Evolutionary conservation across 2,888 invertebrate species (phyloP), one percentile per base, ranked within the genome.

Genomic region (Mechanitis messenoides): DNA sequence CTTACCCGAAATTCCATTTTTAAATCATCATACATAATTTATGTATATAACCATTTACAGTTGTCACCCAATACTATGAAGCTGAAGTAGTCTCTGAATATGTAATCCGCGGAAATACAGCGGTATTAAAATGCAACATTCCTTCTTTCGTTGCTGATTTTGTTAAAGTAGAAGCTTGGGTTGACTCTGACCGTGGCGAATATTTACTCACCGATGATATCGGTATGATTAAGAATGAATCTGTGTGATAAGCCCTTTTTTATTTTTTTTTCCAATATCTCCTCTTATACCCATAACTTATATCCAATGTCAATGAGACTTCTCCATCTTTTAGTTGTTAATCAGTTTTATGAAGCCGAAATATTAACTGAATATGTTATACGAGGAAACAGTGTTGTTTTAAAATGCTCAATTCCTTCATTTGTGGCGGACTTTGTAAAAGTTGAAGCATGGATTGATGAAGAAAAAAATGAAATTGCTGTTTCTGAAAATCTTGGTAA

Each of bases 121-220:
- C 96, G 11, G 94, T 96, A 61, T 88, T 97, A 55, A 96, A 96
- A 84, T 97, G 96, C 88, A 96, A 95, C 76, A 96, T 97, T 75
- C 96, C 97, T 38, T 95, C 95, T 68, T 97, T 96, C 83, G 96
- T 96, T 63, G 94, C 95, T 54, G 97, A 97, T 90, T 97, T 97
- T 86, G 95, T 98, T 58, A 93, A 94, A 80, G 97, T 98, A 59
- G 94, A 95, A 80, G 94, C 95, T 68, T 97, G 96, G 96, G 86
- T 92, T 68, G 90, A 92, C 74, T 92, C 92, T 63, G 91, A 92
- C 71, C 93, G 92, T 70, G 92, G 93, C 73, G 93, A 94, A 84
- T 95, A 93, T 84, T 90, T 93, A 76, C 93, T 93, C 71, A 91
- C 92, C 73, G 91, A 92, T 75, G 92, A 94, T 83, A 95, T 95